Base-by-base conservation (phyloP, 2,797 vertebrate genomes). In the Mus caroli region DNA sequence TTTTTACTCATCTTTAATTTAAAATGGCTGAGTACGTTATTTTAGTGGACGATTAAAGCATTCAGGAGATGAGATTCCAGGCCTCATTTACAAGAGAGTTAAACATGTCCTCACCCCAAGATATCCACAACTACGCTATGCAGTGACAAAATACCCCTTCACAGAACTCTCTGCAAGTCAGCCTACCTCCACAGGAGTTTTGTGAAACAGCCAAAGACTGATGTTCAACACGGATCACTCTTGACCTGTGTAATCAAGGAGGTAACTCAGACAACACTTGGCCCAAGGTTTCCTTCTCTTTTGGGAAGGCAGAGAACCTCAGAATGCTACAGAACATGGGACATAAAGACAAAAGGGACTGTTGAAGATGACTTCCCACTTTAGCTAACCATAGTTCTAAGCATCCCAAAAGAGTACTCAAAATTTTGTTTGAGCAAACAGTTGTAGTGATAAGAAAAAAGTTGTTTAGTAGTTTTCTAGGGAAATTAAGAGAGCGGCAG, bases 131-230 rank as follows among this genome's bases (percentile, higher is more conserved):
- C 34, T 95, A 1, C 15, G 20, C 76, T 96, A 84, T 96, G 46
- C 46, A 78, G 58, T 73, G 97, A 97, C 92, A 88, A 96, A 97
- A 52, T 95, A 40, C 52, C 67, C 97, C 28, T 88, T 95, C 97
- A 95, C 87, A 26, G 85, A 95, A 91, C 60, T 64, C 95, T 91
- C 67, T 40, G 94, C 92, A 92, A 96, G 92, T 2, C 83, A 91
- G 95, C 76, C 94, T 82, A 11, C 37, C 91, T 93, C 97, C 95
- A 97, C 91, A 78, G 84, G 1, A 73, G 91, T 94, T 96, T 79
- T 96, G 95, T 97, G 97, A 96, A 22, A 56, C 54, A 96, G 94
- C 94, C 83, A 89, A 92, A 96, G 94, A 97, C 76, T 92, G 84
- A 97, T 97, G 96, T 88, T 90, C 88, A 83, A 83, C 96, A 95